Percentiles rank a stretch among this genome's conserved stretches.
Evolutionary conservation across 2,113 vertebrate genomes (phyloP).

Genomic region (Marmota flaviventris): DNA sequence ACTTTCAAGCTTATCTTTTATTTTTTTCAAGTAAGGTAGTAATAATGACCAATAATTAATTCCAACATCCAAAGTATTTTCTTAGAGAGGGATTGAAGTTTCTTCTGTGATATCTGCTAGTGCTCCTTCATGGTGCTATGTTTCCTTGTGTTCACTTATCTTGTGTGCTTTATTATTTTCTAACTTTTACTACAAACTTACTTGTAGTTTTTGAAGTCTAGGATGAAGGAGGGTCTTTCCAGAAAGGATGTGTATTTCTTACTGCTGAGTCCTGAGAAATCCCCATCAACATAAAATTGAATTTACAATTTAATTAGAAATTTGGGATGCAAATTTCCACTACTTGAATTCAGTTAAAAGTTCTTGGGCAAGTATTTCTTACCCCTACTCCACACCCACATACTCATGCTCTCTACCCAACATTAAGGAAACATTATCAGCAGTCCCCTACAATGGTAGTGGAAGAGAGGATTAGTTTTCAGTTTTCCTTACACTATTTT

Average conservation of each 20-base stretch:
- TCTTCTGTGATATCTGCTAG: neutral
- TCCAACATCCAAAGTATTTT: neutral
- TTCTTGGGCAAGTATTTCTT: neutral
- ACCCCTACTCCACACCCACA: neutral
- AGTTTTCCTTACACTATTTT: neutral
- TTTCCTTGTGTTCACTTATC: neutral
- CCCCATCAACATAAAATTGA: neutral
- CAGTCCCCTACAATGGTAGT: too few species aligned
- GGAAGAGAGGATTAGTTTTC: neutral
- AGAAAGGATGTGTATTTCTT: neutral
- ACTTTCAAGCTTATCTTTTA: neutral
- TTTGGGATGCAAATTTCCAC: neutral
- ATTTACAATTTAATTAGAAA: neutral
- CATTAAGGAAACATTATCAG: neutral
- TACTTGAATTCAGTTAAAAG: neutral
- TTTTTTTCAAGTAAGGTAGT: slow-evolving; percentile 37
- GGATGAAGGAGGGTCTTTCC: neutral
- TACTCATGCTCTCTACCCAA: neutral
- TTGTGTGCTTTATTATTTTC: neutral
- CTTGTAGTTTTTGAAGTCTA: neutral
- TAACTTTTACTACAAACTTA: slow-evolving; percentile 11
- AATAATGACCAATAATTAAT: neutral
- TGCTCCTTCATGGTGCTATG: neutral
- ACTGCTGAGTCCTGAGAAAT: neutral
- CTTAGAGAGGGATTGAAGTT: neutral